phyloP scores from a whole-genome alignment of 1,140 invertebrate species.

The Drosophila leontia region DNA sequence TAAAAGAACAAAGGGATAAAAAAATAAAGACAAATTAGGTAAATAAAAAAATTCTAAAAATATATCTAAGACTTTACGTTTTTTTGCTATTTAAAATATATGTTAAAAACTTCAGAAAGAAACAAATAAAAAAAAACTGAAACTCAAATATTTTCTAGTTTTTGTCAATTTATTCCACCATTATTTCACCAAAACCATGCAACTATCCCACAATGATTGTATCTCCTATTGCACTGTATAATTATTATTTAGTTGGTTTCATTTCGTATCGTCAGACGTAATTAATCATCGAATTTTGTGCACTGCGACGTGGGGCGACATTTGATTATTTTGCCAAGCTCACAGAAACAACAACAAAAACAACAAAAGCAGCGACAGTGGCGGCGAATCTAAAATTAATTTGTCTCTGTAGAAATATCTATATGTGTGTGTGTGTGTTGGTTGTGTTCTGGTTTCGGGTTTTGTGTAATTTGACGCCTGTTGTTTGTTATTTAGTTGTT shows the following conservation, averaged over 20 bases:
- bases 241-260: constrained; percentile 60
- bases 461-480: constrained; percentile 82
- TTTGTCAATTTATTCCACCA: too few relatives aligned
- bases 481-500: constrained; percentile 83
- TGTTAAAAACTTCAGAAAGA: too few relatives aligned
- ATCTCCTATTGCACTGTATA: constrained; percentile 28
- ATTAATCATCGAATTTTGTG: constrained; percentile 75
- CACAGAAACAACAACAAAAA: constrained; percentile 7
- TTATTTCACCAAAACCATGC: neutral
- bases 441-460: constrained; percentile 63
- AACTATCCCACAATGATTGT: neutral
- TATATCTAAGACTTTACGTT: too few relatives aligned
- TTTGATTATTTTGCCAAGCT: constrained; percentile 71
- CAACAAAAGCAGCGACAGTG: constrained; percentile 30
- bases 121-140: too few relatives aligned
- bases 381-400: constrained; percentile 79
- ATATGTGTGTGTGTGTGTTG: constrained; percentile 9
- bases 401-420: constrained; percentile 40
- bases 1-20: neutral
- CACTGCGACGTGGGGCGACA: constrained; percentile 57
- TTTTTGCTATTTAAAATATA: too few relatives aligned
- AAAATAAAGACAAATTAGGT: too few relatives aligned
- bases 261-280: constrained; percentile 56
- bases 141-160: neutral
- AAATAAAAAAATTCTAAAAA: too few relatives aligned